A percentile compares a stretch with the other conserved stretches of the same genome.
Conservation (phyloP, 1,140 invertebrate genomes). For the Trichonephila inaurata region DNA sequence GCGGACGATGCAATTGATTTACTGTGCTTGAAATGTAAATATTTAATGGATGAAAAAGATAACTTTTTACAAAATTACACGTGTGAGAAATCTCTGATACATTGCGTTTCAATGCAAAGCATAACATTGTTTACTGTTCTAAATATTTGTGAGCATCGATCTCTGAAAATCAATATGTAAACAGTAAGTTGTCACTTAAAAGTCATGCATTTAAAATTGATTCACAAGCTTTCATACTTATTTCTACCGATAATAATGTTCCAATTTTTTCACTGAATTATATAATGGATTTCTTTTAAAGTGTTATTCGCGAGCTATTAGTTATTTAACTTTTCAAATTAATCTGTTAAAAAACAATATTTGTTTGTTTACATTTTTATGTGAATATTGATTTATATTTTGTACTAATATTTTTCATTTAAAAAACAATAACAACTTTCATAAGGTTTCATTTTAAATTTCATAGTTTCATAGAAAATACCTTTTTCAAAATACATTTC, state of each 20-base stretch:
- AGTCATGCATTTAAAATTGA: constrained; percentile 50
- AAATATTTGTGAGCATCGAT: background rate
- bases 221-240: background rate
- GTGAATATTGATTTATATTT: background rate
- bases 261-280: background rate
- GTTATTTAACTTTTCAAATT: background rate
- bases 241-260: background rate
- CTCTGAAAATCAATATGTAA: constrained; percentile 72
- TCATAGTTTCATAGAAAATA: background rate
- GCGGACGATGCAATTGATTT: constrained; percentile 74
- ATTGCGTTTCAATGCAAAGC: background rate
- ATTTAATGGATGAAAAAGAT: constrained; percentile 43
- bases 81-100: constrained; percentile 3
- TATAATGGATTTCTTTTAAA: background rate
- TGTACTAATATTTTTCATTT: background rate
- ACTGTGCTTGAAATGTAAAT: constrained; percentile 62
- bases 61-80: background rate
- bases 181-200: constrained; percentile 75
- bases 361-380: constrained; percentile 45
- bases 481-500: background rate
- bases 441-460: background rate
- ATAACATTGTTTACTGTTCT: background rate
- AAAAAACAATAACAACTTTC: background rate
- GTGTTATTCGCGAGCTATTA: background rate
- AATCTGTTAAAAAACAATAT: background rate